Conservation (phyloP, 1,140 invertebrate genomes). For the Pseudomyrmex cubaensis region DNA sequence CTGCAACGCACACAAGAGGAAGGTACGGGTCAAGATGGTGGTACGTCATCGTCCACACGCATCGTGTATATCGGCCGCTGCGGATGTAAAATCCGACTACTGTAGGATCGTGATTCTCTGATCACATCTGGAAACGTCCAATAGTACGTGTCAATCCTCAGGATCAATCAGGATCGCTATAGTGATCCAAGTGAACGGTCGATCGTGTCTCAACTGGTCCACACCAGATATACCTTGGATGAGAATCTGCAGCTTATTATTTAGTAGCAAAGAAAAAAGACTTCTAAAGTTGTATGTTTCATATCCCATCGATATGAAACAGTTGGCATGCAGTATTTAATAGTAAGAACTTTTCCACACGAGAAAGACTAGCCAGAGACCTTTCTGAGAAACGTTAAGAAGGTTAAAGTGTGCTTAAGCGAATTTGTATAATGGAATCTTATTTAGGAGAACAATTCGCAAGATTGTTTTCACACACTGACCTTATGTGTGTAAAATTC, state of each 20-base stretch:
- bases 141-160: background rate
- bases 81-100: conserved; percentile 34
- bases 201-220: conserved; percentile 12
- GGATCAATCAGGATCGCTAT: conserved; percentile 9
- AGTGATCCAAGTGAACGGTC: background rate
- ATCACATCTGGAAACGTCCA: conserved; percentile 27
- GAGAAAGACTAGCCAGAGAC: background rate
- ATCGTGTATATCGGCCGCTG: conserved; percentile 50
- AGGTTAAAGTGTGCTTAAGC: background rate
- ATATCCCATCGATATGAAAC: background rate
- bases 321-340: background rate
- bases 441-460: background rate
- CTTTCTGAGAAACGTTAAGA: background rate
- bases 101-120: conserved; percentile 23
- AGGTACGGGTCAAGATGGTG: conserved; percentile 69
- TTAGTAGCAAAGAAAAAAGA: background rate
- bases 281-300: background rate
- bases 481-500: background rate
- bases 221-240: background rate
- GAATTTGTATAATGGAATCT: conserved; percentile 1
- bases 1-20: conserved; percentile 88
- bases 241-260: background rate
- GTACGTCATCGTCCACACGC: conserved; percentile 58
- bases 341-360: background rate
- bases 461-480: background rate